A percentile compares a stretch with the other conserved stretches of the same genome.
Evolutionary conservation across 2,113 vertebrate genomes (phyloP).

Genomic region (Microtus oregoni): DNA sequence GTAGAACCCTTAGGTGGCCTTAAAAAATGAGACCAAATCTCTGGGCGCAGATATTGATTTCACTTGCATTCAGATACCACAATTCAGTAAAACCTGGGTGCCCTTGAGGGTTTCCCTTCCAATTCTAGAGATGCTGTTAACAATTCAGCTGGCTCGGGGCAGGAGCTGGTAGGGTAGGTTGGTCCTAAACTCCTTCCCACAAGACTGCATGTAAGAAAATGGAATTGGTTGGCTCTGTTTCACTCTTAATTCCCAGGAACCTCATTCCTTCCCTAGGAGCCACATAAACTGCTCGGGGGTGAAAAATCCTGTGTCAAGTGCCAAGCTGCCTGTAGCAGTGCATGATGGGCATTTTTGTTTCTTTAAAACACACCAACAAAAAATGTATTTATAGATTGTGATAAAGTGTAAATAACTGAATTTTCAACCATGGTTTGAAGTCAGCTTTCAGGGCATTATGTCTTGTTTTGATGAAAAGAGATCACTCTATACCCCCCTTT

Average conservation of each 20-base stretch:
- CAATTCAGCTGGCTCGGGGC: conserved; percentile 52
- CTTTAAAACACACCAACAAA: conserved; percentile 86
- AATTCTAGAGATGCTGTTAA: conserved; percentile 46
- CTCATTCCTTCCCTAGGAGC: conserved; percentile 70
- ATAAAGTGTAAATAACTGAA: conserved; percentile 94
- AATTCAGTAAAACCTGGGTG: conserved; percentile 53
- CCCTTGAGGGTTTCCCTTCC: conserved; percentile 58
- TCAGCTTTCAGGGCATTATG: conserved; percentile 98
- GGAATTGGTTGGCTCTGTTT: conserved; percentile 73
- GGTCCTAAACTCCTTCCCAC: conserved; percentile 59
- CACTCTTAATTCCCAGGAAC: conserved; percentile 66
- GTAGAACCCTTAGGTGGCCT: conserved; percentile 42
- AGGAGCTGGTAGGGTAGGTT: conserved; percentile 53
- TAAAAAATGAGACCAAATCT: conserved; percentile 32
- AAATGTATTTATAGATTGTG: conserved; percentile 89
- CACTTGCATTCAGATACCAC: conserved; percentile 36
- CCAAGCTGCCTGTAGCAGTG: conserved; percentile 83
- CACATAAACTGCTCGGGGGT: conserved; percentile 88
- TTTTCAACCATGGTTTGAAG: conserved; percentile 95
- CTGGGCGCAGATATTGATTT: conserved; percentile 40
- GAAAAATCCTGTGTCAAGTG: conserved; percentile 86
- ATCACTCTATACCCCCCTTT: conserved; percentile 91
- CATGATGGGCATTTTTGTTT: conserved; percentile 84
- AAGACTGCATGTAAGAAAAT: conserved; percentile 29
- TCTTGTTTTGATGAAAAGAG: conserved; percentile 96